phyloP scores from a whole-genome alignment of 2,113 vertebrate species.

The Accipiter cooperii region DNA sequence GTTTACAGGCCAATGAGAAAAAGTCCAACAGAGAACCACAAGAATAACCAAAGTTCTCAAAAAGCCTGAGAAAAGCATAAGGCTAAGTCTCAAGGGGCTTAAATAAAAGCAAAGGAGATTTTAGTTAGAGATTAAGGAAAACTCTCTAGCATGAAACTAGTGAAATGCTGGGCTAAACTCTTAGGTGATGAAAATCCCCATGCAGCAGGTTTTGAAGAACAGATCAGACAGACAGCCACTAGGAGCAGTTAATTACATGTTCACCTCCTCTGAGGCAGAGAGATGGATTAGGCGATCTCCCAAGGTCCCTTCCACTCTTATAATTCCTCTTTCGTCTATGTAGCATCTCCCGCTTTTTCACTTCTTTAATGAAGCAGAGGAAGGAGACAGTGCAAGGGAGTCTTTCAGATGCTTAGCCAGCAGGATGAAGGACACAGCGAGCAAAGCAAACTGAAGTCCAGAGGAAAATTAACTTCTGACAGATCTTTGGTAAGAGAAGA shows the following conservation, averaged over 20 bases:
- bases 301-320: conserved; percentile 20
- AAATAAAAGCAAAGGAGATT: conserved; percentile 33
- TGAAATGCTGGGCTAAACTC: conserved; percentile 5
- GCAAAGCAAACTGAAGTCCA: not conserved
- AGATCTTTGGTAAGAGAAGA: not conserved
- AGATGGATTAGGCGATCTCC: conserved; percentile 49
- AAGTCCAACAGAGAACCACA: not conserved
- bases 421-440: conserved; percentile 30
- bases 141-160: not conserved
- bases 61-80: not conserved
- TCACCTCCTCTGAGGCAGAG: conserved; percentile 21
- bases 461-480: conserved; percentile 28
- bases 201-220: conserved; percentile 16
- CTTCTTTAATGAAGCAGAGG: conserved; percentile 38
- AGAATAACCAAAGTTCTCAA: not conserved
- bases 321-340: not conserved
- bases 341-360: not conserved
- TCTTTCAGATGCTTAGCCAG: conserved; percentile 31
- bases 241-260: conserved; percentile 54
- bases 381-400: not conserved
- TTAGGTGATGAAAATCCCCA: conserved; percentile 20
- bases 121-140: not conserved
- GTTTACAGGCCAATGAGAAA: not conserved
- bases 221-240: conserved; percentile 6
- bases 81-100: not conserved